Evolutionary conservation across 2,888 invertebrate genomes (phyloP), one percentile per base, ranked within the genome.

Genomic region (Magallana nippona): DNA sequence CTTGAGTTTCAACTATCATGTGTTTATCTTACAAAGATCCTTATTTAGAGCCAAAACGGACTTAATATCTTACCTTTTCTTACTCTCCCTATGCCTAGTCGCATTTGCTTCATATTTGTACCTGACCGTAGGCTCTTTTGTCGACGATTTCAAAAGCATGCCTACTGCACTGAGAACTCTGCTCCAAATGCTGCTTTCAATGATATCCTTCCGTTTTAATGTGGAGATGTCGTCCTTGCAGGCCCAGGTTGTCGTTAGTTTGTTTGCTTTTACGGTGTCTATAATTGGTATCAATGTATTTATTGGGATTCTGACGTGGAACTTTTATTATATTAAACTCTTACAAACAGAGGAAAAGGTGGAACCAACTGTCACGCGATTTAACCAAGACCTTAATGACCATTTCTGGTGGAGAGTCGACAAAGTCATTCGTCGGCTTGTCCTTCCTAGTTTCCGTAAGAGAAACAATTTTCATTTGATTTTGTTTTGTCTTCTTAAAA

Each of bases 1-100:
- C 10, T 79, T 89, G 15, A 80, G 86, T 17, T 86, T 89, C 60
- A 88, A 88, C 82, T 85, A 85, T 17, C 82, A 87, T 15, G 71
- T 89, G 19, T 85, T 86, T 81, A 63, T 88, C 15, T 82, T 89
- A 82, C 63, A 86, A 11, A 78, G 63, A 27, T 87, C 88, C 1
- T 79, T 89, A 58, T n/a, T 82, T n/a, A 78, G 55, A 8, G 84
- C 86, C 5, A 80, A 85, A 11, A 55, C 60, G 2, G 78, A 83
- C 13, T 79, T 89, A 62, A 15, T 83, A 0, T 81, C 83, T 27
- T 83, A 87, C 19, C 81, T 82, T 1, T 17, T 88, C 17, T 82
- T 83, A 17, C 71, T 87, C 1, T 60, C 81, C 8, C 58, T 89
- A 1, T 55, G 84, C 2, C 81, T 88, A 2, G 58, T 82, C 5